A percentile compares a stretch with the other conserved stretches of the same genome.
phyloP scores from a whole-genome alignment of 2,113 vertebrate genomes.

The Myotis lucifugus region DNA sequence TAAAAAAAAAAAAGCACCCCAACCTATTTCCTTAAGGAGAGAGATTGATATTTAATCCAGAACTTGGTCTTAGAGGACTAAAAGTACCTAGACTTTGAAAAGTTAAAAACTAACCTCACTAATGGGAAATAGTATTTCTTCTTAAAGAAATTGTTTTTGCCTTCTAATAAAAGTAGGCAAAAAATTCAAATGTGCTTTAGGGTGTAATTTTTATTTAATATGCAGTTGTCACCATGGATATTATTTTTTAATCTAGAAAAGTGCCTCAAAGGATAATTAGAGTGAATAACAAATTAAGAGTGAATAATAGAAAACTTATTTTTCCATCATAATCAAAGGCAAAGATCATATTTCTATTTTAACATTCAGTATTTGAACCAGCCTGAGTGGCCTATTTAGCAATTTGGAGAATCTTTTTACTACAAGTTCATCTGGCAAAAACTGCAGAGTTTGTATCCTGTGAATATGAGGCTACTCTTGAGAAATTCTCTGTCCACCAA shows the following conservation, averaged over 20 bases:
- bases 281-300: conserved; percentile 11
- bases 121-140: background rate
- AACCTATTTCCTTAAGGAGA: conserved; percentile 28
- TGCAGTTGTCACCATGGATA: background rate
- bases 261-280: background rate
- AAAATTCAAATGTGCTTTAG: background rate
- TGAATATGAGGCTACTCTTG: background rate
- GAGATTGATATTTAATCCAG: conserved; percentile 53
- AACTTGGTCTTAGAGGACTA: background rate
- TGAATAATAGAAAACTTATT: conserved; percentile 24
- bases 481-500: background rate
- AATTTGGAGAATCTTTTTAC: background rate
- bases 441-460: background rate
- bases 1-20: conserved; percentile 60
- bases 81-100: background rate
- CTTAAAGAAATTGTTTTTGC: background rate
- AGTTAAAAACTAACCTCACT: background rate
- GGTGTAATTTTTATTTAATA: conserved; percentile 20
- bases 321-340: background rate
- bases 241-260: conserved; percentile 47
- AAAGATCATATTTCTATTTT: background rate
- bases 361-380: background rate
- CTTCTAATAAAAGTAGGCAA: background rate
- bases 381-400: background rate
- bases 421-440: conserved; percentile 35